Conservation (phyloP, 2,888 invertebrate genomes). For the Brachyptera risi region DNA sequence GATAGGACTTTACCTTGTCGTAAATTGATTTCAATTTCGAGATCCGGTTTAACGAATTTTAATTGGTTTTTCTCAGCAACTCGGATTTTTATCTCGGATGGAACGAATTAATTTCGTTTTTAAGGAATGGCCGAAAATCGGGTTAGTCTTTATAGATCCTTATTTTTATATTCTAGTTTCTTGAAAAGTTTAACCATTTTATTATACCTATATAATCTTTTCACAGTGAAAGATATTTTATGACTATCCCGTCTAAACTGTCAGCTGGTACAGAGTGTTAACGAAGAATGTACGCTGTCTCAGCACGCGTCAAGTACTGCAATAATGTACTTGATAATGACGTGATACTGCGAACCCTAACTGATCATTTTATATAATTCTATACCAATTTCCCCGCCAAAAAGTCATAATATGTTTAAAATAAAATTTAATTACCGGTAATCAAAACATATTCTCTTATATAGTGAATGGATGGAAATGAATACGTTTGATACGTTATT, state of each 20-base stretch:
- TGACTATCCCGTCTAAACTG: neutral
- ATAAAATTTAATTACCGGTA: no score
- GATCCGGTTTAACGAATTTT: conserved; percentile 21
- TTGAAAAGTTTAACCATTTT: conserved; percentile 18
- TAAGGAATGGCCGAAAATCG: conserved; percentile 20
- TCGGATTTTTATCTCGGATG: conserved; percentile 19
- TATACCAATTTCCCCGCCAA: no score
- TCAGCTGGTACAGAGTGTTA: no score
- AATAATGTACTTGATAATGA: no score
- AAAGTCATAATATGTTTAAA: no score
- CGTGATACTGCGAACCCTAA: no score
- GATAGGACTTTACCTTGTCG: conserved; percentile 11
- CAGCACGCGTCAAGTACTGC: no score
- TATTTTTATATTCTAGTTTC: conserved; percentile 22
- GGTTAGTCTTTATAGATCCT: conserved; percentile 17
- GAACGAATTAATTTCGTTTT: conserved; percentile 20
- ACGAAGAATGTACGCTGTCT: no score
- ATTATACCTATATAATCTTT: conserved; percentile 14
- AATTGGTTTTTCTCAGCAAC: conserved; percentile 25
- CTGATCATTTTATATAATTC: no score
- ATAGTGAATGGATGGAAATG: no score
- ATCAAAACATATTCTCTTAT: no score
- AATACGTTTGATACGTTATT: no score
- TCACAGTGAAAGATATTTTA: neutral
- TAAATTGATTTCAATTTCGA: conserved; percentile 21